Evolutionary conservation across 2,113 vertebrate species (phyloP).

Genomic region (Phasianus colchicus): DNA sequence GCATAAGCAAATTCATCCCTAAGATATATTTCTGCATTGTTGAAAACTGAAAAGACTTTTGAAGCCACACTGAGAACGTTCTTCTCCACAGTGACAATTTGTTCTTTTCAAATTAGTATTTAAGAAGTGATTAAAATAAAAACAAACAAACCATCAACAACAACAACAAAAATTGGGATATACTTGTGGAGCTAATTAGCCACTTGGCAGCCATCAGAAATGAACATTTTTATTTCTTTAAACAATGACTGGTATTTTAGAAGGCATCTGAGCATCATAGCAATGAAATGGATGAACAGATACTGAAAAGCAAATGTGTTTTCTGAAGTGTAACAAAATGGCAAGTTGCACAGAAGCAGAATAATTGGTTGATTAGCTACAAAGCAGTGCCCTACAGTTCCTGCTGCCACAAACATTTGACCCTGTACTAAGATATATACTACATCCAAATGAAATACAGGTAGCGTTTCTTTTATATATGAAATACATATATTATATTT

Average conservation of each 20-base stretch:
- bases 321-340: slow-evolving; percentile 8
- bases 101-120: neutral
- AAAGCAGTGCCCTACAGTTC: neutral
- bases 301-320: neutral
- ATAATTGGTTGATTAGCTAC: neutral
- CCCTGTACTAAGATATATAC: neutral
- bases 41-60: neutral
- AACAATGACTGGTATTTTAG: slow-evolving; percentile 14
- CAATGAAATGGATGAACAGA: slow-evolving; percentile 8
- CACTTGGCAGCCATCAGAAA: slow-evolving; percentile 24
- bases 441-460: neutral
- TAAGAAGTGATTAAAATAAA: slow-evolving; percentile 11
- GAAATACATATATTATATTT: neutral
- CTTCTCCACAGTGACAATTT: neutral
- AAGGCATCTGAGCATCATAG: slow-evolving; percentile 3
- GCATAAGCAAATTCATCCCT: neutral
- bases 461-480: neutral
- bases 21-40: neutral
- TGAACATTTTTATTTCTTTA: neutral
- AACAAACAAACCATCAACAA: neutral
- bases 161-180: neutral
- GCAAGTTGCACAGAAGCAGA: slow-evolving; percentile 16
- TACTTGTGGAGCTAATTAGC: neutral
- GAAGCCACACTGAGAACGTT: neutral
- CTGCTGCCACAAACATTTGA: neutral